These are phyloP conservation scores for Triplophysa yarkandensis DNA, from an alignment of 2,797 vertebrate genomes.

Conservation along the genomic window DNA sequence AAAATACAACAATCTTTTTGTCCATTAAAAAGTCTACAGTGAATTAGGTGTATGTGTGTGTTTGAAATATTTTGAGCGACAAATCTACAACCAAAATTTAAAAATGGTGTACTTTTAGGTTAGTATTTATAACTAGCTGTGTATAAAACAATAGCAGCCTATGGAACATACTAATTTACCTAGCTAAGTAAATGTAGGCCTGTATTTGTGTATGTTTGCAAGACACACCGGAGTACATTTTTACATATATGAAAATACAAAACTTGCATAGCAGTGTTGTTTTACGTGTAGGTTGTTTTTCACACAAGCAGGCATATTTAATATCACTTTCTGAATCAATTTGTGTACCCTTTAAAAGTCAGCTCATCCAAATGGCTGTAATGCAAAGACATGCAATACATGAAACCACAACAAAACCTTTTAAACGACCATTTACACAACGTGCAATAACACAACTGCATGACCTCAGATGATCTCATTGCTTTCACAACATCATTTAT, in stretches of 20 bases:
- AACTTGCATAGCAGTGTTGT: neutral
- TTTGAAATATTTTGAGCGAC: too few relatives aligned
- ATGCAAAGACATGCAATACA: neutral
- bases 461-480: neutral
- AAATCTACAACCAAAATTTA: too few relatives aligned
- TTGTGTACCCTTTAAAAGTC: neutral
- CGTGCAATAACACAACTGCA: neutral
- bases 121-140: too few relatives aligned
- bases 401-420: neutral
- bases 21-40: too few relatives aligned
- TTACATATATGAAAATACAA: constrained; percentile 3
- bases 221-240: neutral
- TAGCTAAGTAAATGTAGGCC: neutral
- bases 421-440: neutral
- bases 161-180: neutral
- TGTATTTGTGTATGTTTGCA: neutral
- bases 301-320: neutral
- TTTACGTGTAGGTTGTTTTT: neutral
- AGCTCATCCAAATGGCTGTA: neutral
- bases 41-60: too few relatives aligned
- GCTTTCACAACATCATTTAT: neutral
- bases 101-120: too few relatives aligned
- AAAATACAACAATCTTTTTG: too few relatives aligned
- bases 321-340: constrained; percentile 4
- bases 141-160: too few relatives aligned